Evolutionary conservation across 2,888 invertebrate species (phyloP).

Genomic region (Hermodice carunculata): DNA sequence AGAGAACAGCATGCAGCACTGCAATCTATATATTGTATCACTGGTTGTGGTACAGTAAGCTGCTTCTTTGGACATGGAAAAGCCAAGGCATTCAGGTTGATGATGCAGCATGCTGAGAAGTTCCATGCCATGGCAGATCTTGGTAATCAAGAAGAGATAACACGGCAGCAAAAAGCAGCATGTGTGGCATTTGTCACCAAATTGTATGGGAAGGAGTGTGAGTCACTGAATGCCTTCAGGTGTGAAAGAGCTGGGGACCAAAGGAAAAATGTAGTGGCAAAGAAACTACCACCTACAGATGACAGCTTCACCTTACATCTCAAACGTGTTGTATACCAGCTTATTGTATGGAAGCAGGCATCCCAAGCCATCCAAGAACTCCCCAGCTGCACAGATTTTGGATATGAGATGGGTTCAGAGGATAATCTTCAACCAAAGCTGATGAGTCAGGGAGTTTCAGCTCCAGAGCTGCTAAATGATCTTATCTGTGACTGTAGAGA

Average conservation of each 20-base stretch:
- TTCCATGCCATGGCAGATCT: no score
- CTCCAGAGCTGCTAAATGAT: background rate
- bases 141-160: no score
- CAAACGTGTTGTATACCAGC: background rate
- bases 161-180: no score
- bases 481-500: conserved; percentile 1
- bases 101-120: no score
- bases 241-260: no score
- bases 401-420: background rate
- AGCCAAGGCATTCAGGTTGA: background rate
- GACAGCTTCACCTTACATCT: background rate
- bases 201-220: no score
- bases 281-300: background rate
- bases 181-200: no score
- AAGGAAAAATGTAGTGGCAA: background rate
- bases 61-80: conserved; percentile 4
- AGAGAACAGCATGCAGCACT: background rate
- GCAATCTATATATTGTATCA: background rate
- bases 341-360: background rate
- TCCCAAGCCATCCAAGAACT: background rate
- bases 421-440: background rate
- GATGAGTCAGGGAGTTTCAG: background rate
- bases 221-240: no score
- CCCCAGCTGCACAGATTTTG: background rate
- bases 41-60: background rate